Evolutionary conservation across 2,113 vertebrate genomes (phyloP).

Genomic region (Procavia capensis): DNA sequence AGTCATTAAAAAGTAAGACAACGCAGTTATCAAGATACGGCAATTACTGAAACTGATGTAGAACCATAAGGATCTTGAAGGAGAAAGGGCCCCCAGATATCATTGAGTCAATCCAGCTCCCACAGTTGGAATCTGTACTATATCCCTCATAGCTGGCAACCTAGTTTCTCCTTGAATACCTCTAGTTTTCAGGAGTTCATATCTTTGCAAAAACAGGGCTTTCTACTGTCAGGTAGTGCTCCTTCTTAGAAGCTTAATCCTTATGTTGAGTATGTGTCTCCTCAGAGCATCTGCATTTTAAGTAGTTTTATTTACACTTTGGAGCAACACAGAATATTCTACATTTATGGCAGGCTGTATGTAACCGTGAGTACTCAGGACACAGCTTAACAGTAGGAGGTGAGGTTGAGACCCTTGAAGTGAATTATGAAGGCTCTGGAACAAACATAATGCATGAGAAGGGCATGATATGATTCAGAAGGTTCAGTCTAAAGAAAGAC

Average conservation of each 20-base stretch:
- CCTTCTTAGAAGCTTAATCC: constrained; percentile 12
- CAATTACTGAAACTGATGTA: neutral
- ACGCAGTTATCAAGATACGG: neutral
- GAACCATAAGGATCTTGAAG: neutral
- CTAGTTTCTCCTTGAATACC: neutral
- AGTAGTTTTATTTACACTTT: constrained; percentile 38
- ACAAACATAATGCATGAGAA: neutral
- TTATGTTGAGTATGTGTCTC: neutral
- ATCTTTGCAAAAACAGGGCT: neutral
- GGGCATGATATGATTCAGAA: constrained; percentile 16
- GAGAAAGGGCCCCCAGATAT: neutral
- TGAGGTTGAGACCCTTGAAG: neutral
- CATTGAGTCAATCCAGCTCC: neutral
- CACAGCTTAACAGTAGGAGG: constrained; percentile 39
- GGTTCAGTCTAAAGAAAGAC: neutral
- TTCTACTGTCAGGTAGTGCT: neutral
- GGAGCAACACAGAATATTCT: constrained; percentile 33
- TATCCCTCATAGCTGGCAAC: neutral
- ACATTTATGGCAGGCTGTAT: constrained; percentile 22
- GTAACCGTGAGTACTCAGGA: constrained; percentile 36
- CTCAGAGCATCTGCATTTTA: neutral
- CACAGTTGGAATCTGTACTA: neutral
- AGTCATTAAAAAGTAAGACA: neutral
- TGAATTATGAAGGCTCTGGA: neutral
- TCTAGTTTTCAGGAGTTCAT: neutral